Evolutionary conservation across 2,888 invertebrate species (phyloP), one percentile per base, ranked within the genome.

Genomic region (Autographa pulchrina): DNA sequence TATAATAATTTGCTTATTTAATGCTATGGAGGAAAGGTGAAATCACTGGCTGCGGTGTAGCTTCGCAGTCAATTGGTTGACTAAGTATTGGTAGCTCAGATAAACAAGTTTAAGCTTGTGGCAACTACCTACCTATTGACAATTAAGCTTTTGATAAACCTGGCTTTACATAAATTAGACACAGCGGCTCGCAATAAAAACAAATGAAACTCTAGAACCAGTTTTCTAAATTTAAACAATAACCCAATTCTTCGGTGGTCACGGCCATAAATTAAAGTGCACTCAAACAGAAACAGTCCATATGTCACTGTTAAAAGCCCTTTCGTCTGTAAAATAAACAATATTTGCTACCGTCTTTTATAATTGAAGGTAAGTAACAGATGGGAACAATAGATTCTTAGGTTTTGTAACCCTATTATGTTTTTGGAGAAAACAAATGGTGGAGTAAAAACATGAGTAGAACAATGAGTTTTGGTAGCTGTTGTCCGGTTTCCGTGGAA

Each of bases 251-350:
- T 87, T 80, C 72, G 82, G 92, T 91, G 92, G 93, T 92, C 91
- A 89, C 84, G 82, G 85, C 87, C 89, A 93, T 95, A 95, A 95
- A 95, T 95, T 93, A 91, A 80, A 89, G 85, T 78, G 86, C 87
- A 88, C 86, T 91, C 85, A 88, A 88, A 88, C 86, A 91, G 88
- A 90, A 91, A 89, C 87, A 88, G 89, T 87, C 92, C 93, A 92
- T 91, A 93, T 94, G 93, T 92, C 94, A 92, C 92, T 91, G 90
- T 92, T 92, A 86, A 92, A 93, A 92, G 91, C 90, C 78, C 89
- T 91, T 92, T 92, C 89, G 89, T 91, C 89, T 89, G 85, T 92
- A 92, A 94, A 94, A 94, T 91, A 94, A 93, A 95, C 93, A 94
- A 94, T 93, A 94, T 96, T 95, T 91, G 95, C 95, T 93, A 93